Percentiles rank a stretch among this genome's conserved stretches.
Evolutionary conservation across 2,797 vertebrate species (phyloP).

Genomic region (Fratercula arctica): DNA sequence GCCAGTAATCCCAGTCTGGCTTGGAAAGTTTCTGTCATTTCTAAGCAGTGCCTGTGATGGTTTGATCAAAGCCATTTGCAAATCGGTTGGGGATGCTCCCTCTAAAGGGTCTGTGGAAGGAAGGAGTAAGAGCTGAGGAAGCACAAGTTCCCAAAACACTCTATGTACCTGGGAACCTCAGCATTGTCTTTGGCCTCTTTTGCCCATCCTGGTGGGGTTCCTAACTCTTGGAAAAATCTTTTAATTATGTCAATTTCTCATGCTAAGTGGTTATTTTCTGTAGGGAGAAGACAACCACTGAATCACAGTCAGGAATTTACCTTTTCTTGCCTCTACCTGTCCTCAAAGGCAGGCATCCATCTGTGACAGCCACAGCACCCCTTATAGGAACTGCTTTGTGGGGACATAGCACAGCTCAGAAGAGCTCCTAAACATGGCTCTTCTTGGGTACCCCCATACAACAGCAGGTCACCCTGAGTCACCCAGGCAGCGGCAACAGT

Average conservation of each 20-base stretch:
- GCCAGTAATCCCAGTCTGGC: neutral
- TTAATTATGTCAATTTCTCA: neutral
- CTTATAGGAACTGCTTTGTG: neutral
- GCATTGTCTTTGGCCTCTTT: neutral
- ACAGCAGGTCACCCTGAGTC: rapidly evolving
- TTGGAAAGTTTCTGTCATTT: neutral
- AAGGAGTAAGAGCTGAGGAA: neutral
- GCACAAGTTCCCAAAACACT: neutral
- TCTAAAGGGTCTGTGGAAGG: neutral
- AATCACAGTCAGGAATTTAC: neutral
- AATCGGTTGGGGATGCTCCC: neutral
- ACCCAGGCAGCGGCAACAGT: neutral
- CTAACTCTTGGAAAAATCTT: neutral
- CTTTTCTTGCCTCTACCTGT: neutral
- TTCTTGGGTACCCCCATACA: neutral
- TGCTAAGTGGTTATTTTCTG: neutral
- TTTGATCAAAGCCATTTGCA: neutral
- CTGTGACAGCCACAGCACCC: neutral
- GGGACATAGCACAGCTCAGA: neutral
- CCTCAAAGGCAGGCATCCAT: neutral
- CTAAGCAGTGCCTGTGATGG: neutral
- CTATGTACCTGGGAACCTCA: neutral
- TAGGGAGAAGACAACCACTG: neutral
- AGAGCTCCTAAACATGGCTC: neutral
- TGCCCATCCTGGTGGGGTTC: neutral